Conservation (phyloP, 1,140 invertebrate species). For the Macrotrachela quadricornifera region DNA sequence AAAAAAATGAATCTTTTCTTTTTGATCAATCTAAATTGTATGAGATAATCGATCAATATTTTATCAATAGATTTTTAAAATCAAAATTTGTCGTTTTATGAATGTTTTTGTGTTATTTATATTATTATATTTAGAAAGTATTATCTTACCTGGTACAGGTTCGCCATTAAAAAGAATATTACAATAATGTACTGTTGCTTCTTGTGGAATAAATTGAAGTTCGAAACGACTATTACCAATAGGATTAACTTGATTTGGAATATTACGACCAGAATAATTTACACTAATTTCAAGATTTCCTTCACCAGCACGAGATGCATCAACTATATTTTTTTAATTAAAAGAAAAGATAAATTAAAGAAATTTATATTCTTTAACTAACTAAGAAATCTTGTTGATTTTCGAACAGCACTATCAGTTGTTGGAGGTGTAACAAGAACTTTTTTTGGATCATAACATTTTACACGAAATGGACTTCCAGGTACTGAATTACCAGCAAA, state of each 20-base stretch:
- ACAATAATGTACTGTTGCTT: slow-evolving; percentile 74
- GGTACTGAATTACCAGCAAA: slow-evolving; percentile 69
- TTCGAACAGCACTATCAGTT: slow-evolving; percentile 58
- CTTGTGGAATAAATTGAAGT: slow-evolving; percentile 77
- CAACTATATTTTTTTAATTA: slow-evolving; percentile 42
- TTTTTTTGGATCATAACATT: slow-evolving; percentile 63
- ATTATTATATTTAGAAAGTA: too few species aligned
- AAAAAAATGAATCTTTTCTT: too few species aligned
- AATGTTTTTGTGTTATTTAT: too few species aligned
- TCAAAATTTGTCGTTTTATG: too few species aligned
- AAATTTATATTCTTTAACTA: too few species aligned
- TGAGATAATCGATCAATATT: too few species aligned
- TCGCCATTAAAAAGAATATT: slow-evolving; percentile 93
- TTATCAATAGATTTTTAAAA: too few species aligned
- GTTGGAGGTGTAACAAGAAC: slow-evolving; percentile 63
- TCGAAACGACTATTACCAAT: slow-evolving; percentile 80
- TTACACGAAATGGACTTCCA: slow-evolving; percentile 71
- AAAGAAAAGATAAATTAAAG: too few species aligned
- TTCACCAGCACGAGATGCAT: slow-evolving; percentile 83
- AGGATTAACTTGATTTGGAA: slow-evolving; percentile 88
- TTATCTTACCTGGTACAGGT: slow-evolving; percentile 52
- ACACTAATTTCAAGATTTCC: slow-evolving; percentile 93
- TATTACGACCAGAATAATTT: slow-evolving; percentile 68
- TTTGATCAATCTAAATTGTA: too few species aligned
- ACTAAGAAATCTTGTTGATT: slow-evolving; percentile 59